Evolutionary conservation across 2,888 invertebrate species (phyloP), one percentile per base, ranked within the genome.

Genomic region (Anorthoa munda): DNA sequence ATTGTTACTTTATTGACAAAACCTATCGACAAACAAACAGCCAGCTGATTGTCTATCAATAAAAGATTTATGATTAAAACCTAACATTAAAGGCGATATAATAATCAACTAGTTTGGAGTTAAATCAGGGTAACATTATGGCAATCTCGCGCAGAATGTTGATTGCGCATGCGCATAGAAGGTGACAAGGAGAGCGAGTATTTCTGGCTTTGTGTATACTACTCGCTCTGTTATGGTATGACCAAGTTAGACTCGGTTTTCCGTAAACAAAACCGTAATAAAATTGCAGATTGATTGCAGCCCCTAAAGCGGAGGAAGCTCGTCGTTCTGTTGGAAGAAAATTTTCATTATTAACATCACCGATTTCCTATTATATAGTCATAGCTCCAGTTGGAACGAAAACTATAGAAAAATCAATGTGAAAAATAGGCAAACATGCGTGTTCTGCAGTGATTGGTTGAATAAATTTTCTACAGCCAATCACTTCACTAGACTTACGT

Each of bases 61-160:
- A 21, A 26, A 63, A 51, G 46, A 67, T 74, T 80, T 67, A 67
- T 51, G 46, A 45, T 50, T 13, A 23, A 63, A 63, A 59, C 56
- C 51, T 23, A 73, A 21, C 81, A 50, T 75, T 68, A 60, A 55
- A 56, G 23, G 50, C 55, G 21, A 71, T 59, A 59, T 31, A 46
- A 69, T 70, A 61, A 51, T 17, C 58, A 51, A 70, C 66, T n/a
- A 53, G 72, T 82, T 79, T 17, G 21, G 59, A 56, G 53, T 39
- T 77, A 66, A 70, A 76, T 70, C 82, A 56, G 65, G 71, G 56
- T 68, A 31, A 60, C 67, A 58, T 75, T 74, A 77, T 75, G 75
- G 83, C 76, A 71, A 75, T 82, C 83, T 46, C 18, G 74, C 63
- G 45, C 68, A 83, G 83, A 87, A 86, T 87, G 88, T 77, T 71